Conservation (phyloP, 64 coral and sea anemone species). For the Porites lutea region DNA sequence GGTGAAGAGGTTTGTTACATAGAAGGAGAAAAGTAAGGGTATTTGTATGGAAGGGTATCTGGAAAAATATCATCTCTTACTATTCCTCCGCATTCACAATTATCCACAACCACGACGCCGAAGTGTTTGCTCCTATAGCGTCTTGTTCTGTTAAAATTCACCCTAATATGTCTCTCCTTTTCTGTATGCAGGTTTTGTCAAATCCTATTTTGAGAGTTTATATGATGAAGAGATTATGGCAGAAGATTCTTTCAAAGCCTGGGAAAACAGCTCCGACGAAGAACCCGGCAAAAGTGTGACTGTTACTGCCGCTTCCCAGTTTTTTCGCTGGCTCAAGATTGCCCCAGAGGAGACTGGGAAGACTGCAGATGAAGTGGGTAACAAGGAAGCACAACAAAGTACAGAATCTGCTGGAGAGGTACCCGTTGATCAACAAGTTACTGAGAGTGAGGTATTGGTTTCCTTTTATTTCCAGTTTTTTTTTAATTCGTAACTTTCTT, state of each 20-base stretch:
- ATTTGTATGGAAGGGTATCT: no score
- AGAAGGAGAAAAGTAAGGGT: no score
- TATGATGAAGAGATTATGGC: conserved; percentile 86
- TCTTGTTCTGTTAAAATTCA: no score
- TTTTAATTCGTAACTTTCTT: neutral
- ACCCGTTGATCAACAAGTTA: no score
- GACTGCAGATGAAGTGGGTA: no score
- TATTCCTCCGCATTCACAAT: no score
- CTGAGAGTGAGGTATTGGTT: neutral
- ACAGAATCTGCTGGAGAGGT: no score
- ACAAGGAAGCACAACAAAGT: no score
- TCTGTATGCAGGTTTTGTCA: conserved; percentile 70
- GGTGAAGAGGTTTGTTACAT: no score
- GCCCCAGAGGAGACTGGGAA: conserved; percentile 73
- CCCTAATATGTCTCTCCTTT: neutral
- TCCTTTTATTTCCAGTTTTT: neutral
- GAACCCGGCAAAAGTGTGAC: conserved; percentile 74
- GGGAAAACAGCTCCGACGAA: conserved; percentile 66
- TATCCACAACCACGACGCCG: no score
- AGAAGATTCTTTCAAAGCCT: conserved; percentile 75
- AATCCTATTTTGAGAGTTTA: conserved; percentile 77
- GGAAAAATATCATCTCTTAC: no score
- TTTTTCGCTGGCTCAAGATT: conserved; percentile 83
- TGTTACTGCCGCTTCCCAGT: conserved; percentile 45
- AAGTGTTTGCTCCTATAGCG: no score